Base-by-base conservation (phyloP, 2,797 vertebrate genomes). In the Vireo griseus region DNA sequence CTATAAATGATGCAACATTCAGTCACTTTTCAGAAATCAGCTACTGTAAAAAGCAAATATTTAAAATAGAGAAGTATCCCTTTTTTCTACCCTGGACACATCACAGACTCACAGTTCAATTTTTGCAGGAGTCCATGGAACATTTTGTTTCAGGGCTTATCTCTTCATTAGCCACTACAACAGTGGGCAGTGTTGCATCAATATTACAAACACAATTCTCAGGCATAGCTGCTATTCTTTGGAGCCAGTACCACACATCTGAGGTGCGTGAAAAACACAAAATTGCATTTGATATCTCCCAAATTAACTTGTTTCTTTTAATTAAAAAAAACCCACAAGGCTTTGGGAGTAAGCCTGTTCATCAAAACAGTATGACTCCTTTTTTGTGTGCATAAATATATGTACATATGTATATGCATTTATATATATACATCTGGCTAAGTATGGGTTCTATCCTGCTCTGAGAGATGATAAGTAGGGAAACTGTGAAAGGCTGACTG, bases 91-190 rank as follows among this genome's bases (percentile, higher is more conserved):
- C 73, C 67, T 61, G 47, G 48, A 50, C 48, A 61, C 59, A 81
- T 84, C 55, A 73, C 18, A 67, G 76, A 79, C 40, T 92, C 48
- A 39, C 28, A 63, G 63, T 8, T 77, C 47, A 52, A 33, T 93
- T 90, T 91, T 82, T 93, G 31, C 47, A 82, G 45, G 51, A 84
- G 65, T 45, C 44, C 66, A 54, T 4, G 14, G 40, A 92, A 26
- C 45, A 6, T 10, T 75, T 28, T 59, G 51, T 90, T 90, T 91
- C 66, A 68, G 50, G 69, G 58, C 15, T 95, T 93, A 61, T 94
- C 81, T 87, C 78, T 82, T 87, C 77, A 57, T 88, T 87, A 90
- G 11, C 63, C 57, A 82, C 88, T 86, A 94, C 80, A 85, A 80
- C 48, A 82, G 85, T 0, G 4, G 63, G 74, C 83, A 76, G 37